These are phyloP conservation scores for Crocallis elinguaria DNA, from an alignment of 2,888 invertebrate species.

Conservation along the genomic window DNA sequence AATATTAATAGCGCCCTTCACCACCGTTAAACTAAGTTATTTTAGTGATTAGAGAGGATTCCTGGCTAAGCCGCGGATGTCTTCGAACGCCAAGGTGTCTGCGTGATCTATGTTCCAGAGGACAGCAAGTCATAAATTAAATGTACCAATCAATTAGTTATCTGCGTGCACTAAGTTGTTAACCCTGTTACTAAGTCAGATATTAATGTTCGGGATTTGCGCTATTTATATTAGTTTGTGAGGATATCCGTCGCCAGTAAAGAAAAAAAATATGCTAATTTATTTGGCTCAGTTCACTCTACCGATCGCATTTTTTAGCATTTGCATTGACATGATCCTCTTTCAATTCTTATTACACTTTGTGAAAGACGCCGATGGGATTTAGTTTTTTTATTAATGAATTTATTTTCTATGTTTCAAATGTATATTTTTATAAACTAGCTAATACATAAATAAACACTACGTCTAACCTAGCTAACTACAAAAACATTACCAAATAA, in stretches of 20 bases:
- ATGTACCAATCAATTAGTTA: slow-evolving; percentile 19
- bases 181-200: slow-evolving; percentile 15
- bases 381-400: background rate
- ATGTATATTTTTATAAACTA: no score
- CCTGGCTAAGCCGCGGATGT: slow-evolving; percentile 15
- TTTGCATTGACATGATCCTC: no score
- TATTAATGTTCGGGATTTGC: slow-evolving; percentile 17
- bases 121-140: slow-evolving; percentile 1
- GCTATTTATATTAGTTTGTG: background rate
- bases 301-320: no score
- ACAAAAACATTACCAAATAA: no score
- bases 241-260: slow-evolving; percentile 7
- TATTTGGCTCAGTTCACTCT: no score
- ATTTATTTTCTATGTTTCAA: background rate
- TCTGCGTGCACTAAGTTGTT: slow-evolving; percentile 3
- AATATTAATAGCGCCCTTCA: slow-evolving; percentile 25
- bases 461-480: no score
- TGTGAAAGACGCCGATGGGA: background rate
- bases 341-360: background rate
- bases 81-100: slow-evolving; percentile 8
- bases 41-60: slow-evolving; percentile 22
- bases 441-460: no score
- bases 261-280: background rate
- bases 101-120: slow-evolving; percentile 24
- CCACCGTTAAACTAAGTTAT: slow-evolving; percentile 14